Conservation (phyloP, 2,888 invertebrate genomes). For the Halictus quadricinctus region DNA sequence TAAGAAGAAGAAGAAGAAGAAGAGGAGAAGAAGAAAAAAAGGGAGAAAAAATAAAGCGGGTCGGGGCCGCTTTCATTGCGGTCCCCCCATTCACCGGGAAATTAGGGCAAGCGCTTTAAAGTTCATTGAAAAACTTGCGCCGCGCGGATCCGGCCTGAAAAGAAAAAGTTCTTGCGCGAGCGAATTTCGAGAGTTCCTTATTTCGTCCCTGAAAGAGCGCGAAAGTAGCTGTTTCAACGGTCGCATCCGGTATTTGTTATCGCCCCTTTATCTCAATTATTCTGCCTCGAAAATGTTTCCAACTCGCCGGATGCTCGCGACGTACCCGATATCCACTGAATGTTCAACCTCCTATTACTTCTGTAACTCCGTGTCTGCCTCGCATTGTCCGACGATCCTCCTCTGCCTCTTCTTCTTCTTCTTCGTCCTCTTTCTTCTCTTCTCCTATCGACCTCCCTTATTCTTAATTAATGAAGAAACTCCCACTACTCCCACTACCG, state of each 20-base stretch:
- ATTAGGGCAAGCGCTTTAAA: slow-evolving; percentile 76
- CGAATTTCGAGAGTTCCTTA: slow-evolving; percentile 66
- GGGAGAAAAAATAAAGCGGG: slow-evolving; percentile 63
- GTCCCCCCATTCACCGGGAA: slow-evolving; percentile 71
- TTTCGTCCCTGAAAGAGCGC: slow-evolving; percentile 64
- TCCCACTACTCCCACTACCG: not conserved
- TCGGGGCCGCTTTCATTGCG: slow-evolving; percentile 71
- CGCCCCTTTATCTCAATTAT: slow-evolving; percentile 61
- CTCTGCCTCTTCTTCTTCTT: no score
- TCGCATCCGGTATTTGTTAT: slow-evolving; percentile 58
- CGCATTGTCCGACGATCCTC: slow-evolving; percentile 22
- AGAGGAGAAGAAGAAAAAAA: slow-evolving; percentile 15
- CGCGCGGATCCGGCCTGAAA: slow-evolving; percentile 39
- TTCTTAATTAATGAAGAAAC: slow-evolving; percentile 16
- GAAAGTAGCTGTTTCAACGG: slow-evolving; percentile 51
- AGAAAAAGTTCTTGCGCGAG: slow-evolving; percentile 63
- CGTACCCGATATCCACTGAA: not conserved
- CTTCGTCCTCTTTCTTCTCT: not conserved
- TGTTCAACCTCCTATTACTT: slow-evolving; percentile 20
- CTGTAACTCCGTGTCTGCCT: slow-evolving; percentile 16
- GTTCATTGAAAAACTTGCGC: slow-evolving; percentile 70
- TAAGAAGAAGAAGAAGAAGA: slow-evolving; percentile 14
- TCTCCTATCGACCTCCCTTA: not conserved
- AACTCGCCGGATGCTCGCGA: not conserved
- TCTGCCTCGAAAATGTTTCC: slow-evolving; percentile 29